Conservation (phyloP, 2,888 invertebrate species). For the Acheta domesticus region DNA sequence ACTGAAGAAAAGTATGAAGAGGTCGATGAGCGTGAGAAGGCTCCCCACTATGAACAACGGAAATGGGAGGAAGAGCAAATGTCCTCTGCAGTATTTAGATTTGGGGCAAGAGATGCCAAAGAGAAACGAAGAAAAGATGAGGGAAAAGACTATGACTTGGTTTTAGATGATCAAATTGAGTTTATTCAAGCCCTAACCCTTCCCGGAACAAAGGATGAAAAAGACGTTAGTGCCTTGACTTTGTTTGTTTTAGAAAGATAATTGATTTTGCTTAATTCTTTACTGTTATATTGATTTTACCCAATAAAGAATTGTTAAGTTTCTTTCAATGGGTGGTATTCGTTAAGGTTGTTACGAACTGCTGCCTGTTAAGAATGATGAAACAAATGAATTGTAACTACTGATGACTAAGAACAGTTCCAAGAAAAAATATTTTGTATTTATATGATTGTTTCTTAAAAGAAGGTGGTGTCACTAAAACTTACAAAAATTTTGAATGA, state of each 20-base stretch:
- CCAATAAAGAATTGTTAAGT: not conserved
- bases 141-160: conserved; percentile 75
- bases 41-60: conserved; percentile 58
- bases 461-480: too few relatives aligned
- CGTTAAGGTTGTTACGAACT: too few relatives aligned
- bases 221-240: conserved; percentile 41
- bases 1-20: conserved; percentile 64
- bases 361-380: too few relatives aligned
- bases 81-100: conserved; percentile 84
- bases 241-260: not conserved
- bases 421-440: too few relatives aligned
- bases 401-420: too few relatives aligned
- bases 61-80: conserved; percentile 99
- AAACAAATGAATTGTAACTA: too few relatives aligned
- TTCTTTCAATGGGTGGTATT: not conserved
- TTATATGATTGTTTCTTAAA: too few relatives aligned
- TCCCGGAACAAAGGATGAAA: conserved; percentile 62
- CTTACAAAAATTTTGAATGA: too few relatives aligned
- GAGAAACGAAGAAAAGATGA: conserved; percentile 39
- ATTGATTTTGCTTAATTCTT: not conserved
- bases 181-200: conserved; percentile 88
- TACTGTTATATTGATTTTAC: not conserved
- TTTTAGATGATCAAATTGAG: conserved; percentile 95
- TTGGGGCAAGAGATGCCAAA: conserved; percentile 85
- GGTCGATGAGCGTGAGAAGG: conserved; percentile 77